These are phyloP conservation scores for Trachemys scripta DNA, from an alignment of 2,113 vertebrate species.

Conservation along the genomic window DNA sequence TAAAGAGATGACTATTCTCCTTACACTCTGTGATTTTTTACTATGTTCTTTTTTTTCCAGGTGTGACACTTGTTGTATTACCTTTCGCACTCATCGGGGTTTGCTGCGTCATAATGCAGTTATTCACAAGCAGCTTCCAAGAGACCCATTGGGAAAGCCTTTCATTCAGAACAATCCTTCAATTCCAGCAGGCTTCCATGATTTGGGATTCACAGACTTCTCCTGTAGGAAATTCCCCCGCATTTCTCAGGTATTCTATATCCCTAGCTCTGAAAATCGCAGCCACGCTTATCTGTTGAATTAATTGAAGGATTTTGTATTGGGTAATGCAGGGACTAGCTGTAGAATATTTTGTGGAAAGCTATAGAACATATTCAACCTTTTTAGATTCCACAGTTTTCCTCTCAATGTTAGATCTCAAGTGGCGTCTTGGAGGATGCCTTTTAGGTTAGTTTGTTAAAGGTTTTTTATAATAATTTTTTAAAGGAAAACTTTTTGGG, in stretches of 20 bases:
- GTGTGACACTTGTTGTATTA: constrained; percentile 95
- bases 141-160: constrained; percentile 90
- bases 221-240: constrained; percentile 95
- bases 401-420: background rate
- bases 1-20: background rate
- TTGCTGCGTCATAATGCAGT: constrained; percentile 93
- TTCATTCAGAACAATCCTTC: constrained; percentile 99
- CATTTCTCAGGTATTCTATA: constrained; percentile 91
- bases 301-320: background rate
- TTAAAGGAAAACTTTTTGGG: background rate
- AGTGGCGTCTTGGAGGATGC: background rate
- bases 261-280: background rate
- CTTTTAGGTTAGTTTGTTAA: background rate
- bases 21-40: background rate
- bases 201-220: constrained; percentile 98
- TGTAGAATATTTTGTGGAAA: background rate
- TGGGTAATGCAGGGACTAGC: background rate
- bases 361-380: background rate
- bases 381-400: background rate
- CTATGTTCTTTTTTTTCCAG: constrained; percentile 72
- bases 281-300: background rate
- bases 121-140: constrained; percentile 94
- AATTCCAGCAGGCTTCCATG: constrained; percentile 96
- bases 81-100: constrained; percentile 94
- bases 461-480: background rate